Evolutionary conservation across 2,797 vertebrate genomes (phyloP).

Genomic region (Telmatherina bonti): DNA sequence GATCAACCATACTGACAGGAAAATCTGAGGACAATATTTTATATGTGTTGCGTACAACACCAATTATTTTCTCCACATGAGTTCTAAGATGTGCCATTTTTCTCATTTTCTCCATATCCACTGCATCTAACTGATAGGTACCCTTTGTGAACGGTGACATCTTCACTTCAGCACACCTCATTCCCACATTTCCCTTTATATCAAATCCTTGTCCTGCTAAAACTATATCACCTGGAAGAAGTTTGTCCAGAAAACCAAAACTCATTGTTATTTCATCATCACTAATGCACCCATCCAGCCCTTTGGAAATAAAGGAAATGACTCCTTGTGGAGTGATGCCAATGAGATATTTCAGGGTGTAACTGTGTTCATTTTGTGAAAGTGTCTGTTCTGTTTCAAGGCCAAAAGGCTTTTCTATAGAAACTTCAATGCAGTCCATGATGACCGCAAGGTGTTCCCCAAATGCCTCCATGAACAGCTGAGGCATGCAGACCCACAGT

Average conservation of each 20-base stretch:
- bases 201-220: neutral
- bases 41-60: neutral
- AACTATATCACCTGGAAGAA: neutral
- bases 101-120: neutral
- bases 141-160: neutral
- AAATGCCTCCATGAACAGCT: neutral
- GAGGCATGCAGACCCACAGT: constrained; percentile 1
- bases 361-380: neutral
- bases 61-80: neutral
- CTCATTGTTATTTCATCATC: neutral
- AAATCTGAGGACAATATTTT: neutral
- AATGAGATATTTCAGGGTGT: neutral
- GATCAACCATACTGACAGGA: neutral
- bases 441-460: neutral
- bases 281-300: neutral
- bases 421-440: neutral
- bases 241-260: constrained; percentile 2
- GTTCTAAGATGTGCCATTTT: neutral
- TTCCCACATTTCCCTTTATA: neutral
- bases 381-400: neutral
- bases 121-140: neutral
- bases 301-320: constrained; percentile 6
- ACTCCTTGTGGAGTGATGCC: neutral
- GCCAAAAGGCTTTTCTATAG: neutral
- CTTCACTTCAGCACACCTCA: neutral